A percentile compares a stretch with the other conserved stretches of the same genome.
phyloP scores from a whole-genome alignment of 2,797 vertebrate species.

The Tamandua tetradactyla region DNA sequence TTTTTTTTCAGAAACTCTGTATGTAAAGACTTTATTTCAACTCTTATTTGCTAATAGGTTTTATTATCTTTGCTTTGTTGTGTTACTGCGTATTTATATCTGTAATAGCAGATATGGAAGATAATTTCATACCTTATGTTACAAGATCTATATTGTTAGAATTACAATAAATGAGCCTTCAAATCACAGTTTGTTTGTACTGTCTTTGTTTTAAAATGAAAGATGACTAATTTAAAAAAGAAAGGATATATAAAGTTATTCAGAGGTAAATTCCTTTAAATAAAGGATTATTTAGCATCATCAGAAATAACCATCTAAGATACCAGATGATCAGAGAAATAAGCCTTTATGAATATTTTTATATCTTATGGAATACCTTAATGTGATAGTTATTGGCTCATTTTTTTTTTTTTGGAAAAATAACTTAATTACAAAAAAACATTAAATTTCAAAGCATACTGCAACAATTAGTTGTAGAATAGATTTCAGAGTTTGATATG shows the following conservation, averaged over 20 bases:
- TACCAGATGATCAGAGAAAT: constrained; percentile 6
- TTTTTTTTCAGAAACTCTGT: not conserved
- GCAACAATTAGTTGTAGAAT: no score
- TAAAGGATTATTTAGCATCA: constrained; percentile 20
- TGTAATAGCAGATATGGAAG: not conserved
- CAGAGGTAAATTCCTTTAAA: not conserved
- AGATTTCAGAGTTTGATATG: no score
- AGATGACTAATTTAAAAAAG: constrained; percentile 24
- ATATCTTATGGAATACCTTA: not conserved
- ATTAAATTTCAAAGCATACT: no score
- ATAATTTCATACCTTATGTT: constrained; percentile 48
- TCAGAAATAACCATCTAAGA: not conserved
- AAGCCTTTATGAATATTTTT: constrained; percentile 19
- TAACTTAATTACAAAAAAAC: no score
- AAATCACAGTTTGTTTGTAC: not conserved
- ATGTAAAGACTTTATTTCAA: constrained; percentile 31
- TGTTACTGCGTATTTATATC: not conserved
- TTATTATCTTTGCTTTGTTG: not conserved
- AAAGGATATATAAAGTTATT: not conserved
- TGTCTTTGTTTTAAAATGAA: constrained; percentile 26
- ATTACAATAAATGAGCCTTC: constrained; percentile 36
- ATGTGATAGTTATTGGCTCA: not conserved
- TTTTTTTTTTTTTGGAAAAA: no score
- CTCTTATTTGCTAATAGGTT: not conserved
- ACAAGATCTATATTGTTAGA: not conserved